phyloP scores from a whole-genome alignment of 2,888 invertebrate species.

The Aphrophora alni region DNA sequence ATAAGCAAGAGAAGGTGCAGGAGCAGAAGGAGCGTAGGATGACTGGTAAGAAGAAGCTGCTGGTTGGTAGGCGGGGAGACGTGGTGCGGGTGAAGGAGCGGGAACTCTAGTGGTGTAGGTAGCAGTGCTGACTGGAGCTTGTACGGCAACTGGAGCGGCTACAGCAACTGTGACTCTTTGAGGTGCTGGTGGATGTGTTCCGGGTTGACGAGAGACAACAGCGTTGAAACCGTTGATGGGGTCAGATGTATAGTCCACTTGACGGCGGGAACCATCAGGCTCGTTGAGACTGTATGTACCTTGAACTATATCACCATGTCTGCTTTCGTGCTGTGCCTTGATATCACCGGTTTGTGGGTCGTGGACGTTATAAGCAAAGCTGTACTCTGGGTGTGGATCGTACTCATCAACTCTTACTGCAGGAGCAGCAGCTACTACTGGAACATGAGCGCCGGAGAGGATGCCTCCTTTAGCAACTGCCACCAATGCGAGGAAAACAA shows the following conservation, averaged over 20 bases:
- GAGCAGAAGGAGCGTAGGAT: neutral
- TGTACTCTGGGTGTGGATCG: conserved; percentile 62
- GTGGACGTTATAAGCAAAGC: conserved; percentile 63
- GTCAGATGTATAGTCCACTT: conserved; percentile 50
- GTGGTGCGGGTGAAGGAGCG: conserved; percentile 45
- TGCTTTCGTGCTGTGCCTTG: conserved; percentile 63
- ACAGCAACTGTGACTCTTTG: conserved; percentile 41
- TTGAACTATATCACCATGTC: conserved; percentile 63
- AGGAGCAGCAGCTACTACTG: conserved; percentile 38
- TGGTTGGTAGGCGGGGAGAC: neutral
- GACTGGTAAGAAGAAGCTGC: neutral
- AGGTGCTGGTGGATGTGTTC: conserved; percentile 44
- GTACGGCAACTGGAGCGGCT: conserved; percentile 36
- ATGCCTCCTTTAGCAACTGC: conserved; percentile 33
- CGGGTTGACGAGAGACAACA: conserved; percentile 45
- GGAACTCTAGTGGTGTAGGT: conserved; percentile 41
- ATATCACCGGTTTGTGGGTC: conserved; percentile 63
- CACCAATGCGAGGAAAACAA: neutral
- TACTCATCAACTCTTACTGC: conserved; percentile 43
- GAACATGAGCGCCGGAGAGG: conserved; percentile 44
- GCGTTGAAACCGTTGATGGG: conserved; percentile 52
- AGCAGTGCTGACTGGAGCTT: conserved; percentile 37
- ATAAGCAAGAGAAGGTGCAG: neutral
- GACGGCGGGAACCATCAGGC: conserved; percentile 22
- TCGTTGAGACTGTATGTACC: conserved; percentile 59